These are phyloP conservation scores for Sesamia nonagrioides DNA, from an alignment of 1,140 invertebrate genomes.

Conservation along the genomic window DNA sequence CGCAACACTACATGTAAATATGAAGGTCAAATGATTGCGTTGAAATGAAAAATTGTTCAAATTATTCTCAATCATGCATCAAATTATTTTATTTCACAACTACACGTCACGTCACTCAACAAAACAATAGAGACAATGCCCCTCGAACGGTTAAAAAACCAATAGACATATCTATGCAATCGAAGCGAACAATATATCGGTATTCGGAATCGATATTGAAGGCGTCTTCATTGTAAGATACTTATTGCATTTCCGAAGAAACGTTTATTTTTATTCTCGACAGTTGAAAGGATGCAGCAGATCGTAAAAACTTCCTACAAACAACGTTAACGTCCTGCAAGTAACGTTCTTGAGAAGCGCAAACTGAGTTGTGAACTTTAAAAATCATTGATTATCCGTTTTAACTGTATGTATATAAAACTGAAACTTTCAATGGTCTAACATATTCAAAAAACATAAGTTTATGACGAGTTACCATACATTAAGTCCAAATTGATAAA, in stretches of 20 bases:
- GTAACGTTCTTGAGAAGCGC: constrained; percentile 21
- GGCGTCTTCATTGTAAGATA: constrained; percentile 26
- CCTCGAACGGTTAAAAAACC: constrained; percentile 23
- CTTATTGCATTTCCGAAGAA: constrained; percentile 36
- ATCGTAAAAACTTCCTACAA: constrained; percentile 46
- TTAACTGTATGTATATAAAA: no score
- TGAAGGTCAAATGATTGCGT: constrained; percentile 56
- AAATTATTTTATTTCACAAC: constrained; percentile 54
- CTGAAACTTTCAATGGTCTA: no score
- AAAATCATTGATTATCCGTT: no score
- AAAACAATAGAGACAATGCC: constrained; percentile 46
- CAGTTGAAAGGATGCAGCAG: constrained; percentile 12
- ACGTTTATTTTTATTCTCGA: constrained; percentile 43
- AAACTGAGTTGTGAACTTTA: constrained; percentile 21
- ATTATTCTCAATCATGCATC: constrained; percentile 57
- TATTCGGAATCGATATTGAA: constrained; percentile 35
- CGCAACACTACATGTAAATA: constrained; percentile 35
- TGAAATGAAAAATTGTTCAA: constrained; percentile 61
- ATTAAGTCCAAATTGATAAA: constrained; percentile 6
- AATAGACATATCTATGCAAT: constrained; percentile 45
- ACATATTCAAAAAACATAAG: no score
- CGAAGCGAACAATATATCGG: constrained; percentile 25
- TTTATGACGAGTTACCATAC: no score
- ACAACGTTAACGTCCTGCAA: constrained; percentile 9
- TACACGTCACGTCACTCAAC: constrained; percentile 31